A percentile compares a stretch with the other conserved stretches of the same genome.
phyloP scores from a whole-genome alignment of 2,113 vertebrate genomes.

The Zosterops borbonicus region DNA sequence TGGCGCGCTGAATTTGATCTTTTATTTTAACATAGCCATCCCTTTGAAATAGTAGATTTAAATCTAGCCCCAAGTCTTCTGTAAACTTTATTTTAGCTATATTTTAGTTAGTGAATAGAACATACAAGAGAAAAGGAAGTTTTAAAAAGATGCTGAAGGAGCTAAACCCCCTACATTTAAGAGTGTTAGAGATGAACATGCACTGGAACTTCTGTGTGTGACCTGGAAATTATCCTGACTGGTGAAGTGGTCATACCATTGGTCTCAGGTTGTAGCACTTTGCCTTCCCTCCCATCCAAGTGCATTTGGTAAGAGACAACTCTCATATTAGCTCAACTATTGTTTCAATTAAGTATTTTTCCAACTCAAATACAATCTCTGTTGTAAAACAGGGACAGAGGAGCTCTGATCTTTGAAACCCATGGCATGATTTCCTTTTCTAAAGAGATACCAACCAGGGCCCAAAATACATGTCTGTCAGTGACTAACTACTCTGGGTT shows the following conservation, averaged over 20 bases:
- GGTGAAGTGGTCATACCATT: accelerated
- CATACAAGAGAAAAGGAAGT: neutral
- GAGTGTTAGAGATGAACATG: neutral
- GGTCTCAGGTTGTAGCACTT: neutral
- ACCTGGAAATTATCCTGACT: neutral
- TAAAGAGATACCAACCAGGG: neutral
- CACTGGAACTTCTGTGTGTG: neutral
- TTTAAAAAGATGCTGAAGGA: neutral
- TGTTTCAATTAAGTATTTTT: neutral
- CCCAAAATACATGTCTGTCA: neutral
- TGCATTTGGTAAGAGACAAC: neutral
- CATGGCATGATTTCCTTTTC: neutral
- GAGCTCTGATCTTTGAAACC: neutral
- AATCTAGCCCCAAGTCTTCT: neutral
- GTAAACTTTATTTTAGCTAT: neutral
- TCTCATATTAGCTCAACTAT: neutral
- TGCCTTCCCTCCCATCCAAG: accelerated
- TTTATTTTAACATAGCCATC: neutral
- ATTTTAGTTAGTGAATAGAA: neutral
- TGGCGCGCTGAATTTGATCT: neutral
- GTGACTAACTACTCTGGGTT: neutral
- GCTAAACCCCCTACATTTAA: neutral
- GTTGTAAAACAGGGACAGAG: neutral
- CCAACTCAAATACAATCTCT: neutral
- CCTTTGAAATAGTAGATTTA: neutral